Evolutionary conservation across 2,888 invertebrate genomes (phyloP), one percentile per base, ranked within the genome.

Genomic region (Tromatobia lineatoria): DNA sequence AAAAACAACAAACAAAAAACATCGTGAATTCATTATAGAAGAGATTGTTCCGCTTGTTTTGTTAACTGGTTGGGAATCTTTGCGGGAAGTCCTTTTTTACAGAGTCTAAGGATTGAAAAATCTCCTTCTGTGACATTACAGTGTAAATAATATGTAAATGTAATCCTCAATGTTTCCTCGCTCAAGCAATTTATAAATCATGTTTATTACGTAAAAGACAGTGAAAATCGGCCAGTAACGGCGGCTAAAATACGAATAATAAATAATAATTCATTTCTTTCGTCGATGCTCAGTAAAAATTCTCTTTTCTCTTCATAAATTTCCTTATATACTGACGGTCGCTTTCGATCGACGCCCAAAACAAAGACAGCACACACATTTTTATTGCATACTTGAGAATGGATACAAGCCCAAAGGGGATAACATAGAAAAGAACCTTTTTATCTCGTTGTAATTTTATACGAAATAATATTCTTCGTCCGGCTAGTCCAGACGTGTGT

Each of bases 361-460:
- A 69, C 59, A 61, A 69, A 34, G 52, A 71, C 67, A 71, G n/a
- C 6, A 20, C 13, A 61, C 64, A 76, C 38, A 70, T 20, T 20
- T 18, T 47, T 77, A 67, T 47, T 66, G 34, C 79, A 52, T 81
- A 67, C 50, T 64, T 45, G 23, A 70, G 15, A 45, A 50, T 42
- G 25, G 1, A 64, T 64, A 13, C 10, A 75, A 38, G 6, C 73
- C 38, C 29, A 71, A 57, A 7, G 23, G n/a, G 38, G 57, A 8
- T 20, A 57, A 38, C 20, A 61, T 15, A 82, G 42, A 29, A 82
- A 34, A 38, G 23, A 82, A 82, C 50, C 70, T 79, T 76, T 80
- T 75, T 71, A 71, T 83, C 70, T 83, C 75, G 79, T 83, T 79
- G 79, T 83, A 82, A 82, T 83, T 83, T 83, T 79, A 47, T 83